Evolutionary conservation across 2,113 vertebrate species (phyloP).

Genomic region (Cricetomys ansorgei): DNA sequence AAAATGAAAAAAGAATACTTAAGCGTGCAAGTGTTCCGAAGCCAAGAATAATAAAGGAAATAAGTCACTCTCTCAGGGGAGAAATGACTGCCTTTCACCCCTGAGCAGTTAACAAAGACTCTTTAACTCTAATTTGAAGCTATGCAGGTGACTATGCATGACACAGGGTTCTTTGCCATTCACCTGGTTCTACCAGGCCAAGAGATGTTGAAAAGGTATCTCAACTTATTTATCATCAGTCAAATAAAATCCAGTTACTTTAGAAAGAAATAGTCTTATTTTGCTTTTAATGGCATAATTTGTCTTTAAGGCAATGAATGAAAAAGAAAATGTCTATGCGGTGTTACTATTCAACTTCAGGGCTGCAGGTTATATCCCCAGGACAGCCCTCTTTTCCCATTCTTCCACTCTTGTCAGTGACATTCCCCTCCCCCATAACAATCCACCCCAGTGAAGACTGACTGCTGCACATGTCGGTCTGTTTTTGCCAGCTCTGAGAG

Average conservation of each 20-base stretch:
- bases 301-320: neutral
- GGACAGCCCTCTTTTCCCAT: constrained; percentile 32
- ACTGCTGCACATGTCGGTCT: constrained; percentile 82
- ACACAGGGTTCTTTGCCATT: neutral
- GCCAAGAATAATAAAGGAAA: constrained; percentile 22
- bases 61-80: constrained; percentile 21
- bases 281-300: neutral
- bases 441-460: constrained; percentile 80
- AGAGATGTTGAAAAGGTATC: neutral
- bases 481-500: constrained; percentile 85
- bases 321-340: neutral
- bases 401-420: constrained; percentile 61
- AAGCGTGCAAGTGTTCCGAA: constrained; percentile 12
- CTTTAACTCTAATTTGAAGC: constrained; percentile 16
- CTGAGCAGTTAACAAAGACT: neutral
- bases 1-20: neutral
- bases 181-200: neutral
- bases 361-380: neutral
- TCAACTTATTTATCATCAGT: neutral
- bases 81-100: constrained; percentile 27
- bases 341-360: constrained; percentile 59
- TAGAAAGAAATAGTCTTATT: constrained; percentile 15
- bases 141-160: neutral
- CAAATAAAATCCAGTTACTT: constrained; percentile 36
- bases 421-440: constrained; percentile 77